These are phyloP conservation scores for Tragulus kanchil DNA, from an alignment of 2,113 vertebrate species.

Conservation along the genomic window DNA sequence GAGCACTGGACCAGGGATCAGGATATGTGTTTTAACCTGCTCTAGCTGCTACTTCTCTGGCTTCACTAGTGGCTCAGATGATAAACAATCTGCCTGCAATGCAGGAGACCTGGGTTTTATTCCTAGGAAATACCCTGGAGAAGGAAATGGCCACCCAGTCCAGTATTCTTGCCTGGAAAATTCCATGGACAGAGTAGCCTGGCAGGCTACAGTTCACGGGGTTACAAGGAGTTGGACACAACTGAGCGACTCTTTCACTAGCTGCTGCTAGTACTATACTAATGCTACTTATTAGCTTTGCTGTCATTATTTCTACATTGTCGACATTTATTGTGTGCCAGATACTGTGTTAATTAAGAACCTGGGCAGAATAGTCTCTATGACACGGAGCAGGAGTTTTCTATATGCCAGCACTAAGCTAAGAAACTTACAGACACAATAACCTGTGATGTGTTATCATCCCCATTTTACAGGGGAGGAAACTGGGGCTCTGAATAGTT, in stretches of 20 bases:
- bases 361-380: not conserved
- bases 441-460: not conserved
- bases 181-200: not conserved
- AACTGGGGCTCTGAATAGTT: not conserved
- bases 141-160: not conserved
- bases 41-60: not conserved
- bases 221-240: not conserved
- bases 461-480: not conserved
- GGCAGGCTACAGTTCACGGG: not conserved
- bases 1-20: not conserved
- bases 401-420: not conserved
- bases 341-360: not conserved
- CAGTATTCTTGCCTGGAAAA: not conserved
- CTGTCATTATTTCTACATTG: not conserved
- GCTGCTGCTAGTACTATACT: not conserved
- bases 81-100: not conserved
- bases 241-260: not conserved
- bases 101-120: not conserved
- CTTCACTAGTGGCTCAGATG: not conserved
- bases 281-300: not conserved
- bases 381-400: not conserved
- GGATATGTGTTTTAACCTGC: not conserved
- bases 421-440: not conserved
- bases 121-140: not conserved
- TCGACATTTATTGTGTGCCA: not conserved